Percentiles rank a stretch among this genome's conserved stretches.
Conservation (phyloP, 1,140 invertebrate genomes). For the Panulirus ornatus region DNA sequence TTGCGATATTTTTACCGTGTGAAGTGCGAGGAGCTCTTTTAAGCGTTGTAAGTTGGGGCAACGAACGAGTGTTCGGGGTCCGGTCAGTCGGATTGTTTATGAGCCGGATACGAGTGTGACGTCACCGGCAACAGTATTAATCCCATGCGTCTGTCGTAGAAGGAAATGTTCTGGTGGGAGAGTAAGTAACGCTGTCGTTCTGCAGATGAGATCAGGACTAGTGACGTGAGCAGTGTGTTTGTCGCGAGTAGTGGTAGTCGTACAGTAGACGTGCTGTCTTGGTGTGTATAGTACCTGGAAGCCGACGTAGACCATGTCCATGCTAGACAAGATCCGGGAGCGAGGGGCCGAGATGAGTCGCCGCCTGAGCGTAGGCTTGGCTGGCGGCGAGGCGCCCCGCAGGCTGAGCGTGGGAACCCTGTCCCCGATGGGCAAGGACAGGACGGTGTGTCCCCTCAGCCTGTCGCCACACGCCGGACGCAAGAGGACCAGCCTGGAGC, state of each 20-base stretch:
- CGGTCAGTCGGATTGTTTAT: no score
- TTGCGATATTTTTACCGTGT: no score
- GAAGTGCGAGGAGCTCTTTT: no score
- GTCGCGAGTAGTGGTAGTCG: slow-evolving; percentile 13
- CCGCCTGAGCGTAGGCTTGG: slow-evolving; percentile 48
- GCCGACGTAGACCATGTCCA: slow-evolving; percentile 46
- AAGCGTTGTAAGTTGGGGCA: no score
- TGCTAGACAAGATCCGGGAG: slow-evolving; percentile 69
- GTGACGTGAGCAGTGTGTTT: slow-evolving; percentile 30
- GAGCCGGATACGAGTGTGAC: no score
- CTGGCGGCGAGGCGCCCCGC: slow-evolving; percentile 20
- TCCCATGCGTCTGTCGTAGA: no score
- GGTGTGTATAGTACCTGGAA: neutral
- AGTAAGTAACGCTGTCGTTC: no score
- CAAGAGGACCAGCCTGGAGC: slow-evolving; percentile 72
- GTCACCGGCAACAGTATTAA: no score
- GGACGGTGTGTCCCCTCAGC: slow-evolving; percentile 8
- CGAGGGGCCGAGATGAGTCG: slow-evolving; percentile 72
- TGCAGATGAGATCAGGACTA: no score
- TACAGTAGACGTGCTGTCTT: neutral
- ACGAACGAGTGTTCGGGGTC: no score
- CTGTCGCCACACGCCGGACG: slow-evolving; percentile 39
- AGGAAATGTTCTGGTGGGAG: no score
- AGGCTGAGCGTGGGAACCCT: slow-evolving; percentile 74
- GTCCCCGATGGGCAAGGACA: slow-evolving; percentile 37